These are phyloP conservation scores for Microplitis demolitor DNA, from an alignment of 1,140 invertebrate species.

Conservation along the genomic window DNA sequence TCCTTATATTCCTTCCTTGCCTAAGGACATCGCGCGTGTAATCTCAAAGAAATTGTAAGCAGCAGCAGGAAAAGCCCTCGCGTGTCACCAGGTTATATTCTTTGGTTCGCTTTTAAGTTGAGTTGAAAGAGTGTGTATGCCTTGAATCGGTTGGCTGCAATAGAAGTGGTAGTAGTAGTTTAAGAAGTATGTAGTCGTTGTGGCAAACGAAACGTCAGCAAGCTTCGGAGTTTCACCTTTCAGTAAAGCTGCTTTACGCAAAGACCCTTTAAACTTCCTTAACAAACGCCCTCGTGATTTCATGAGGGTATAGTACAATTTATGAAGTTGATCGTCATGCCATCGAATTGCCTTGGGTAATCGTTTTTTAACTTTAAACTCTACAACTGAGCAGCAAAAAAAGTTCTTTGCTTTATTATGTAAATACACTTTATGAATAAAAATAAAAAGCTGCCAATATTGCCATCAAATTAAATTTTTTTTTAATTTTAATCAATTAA, in stretches of 20 bases:
- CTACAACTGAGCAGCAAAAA: too few species aligned
- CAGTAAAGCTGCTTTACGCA: slow-evolving; percentile 16
- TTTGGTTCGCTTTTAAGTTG: not conserved
- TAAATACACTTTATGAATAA: too few species aligned
- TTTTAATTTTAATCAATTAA: too few species aligned
- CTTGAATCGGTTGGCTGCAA: not conserved
- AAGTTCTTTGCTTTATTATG: too few species aligned
- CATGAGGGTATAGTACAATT: slow-evolving; percentile 10
- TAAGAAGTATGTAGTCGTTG: too few species aligned
- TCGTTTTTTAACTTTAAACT: not conserved
- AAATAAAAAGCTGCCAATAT: too few species aligned
- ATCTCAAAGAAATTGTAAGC: slow-evolving; percentile 15
- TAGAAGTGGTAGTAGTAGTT: too few species aligned
- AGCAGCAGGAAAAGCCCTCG: not conserved
- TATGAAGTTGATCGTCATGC: slow-evolving; percentile 6
- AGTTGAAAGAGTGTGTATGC: not conserved
- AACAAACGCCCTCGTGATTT: slow-evolving; percentile 9
- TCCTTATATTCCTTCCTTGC: not conserved
- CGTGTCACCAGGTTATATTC: not conserved
- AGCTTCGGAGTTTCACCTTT: slow-evolving; percentile 11
- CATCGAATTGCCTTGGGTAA: not conserved
- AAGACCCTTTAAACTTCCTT: slow-evolving; percentile 15
- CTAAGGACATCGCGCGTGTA: not conserved
- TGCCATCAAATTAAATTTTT: too few species aligned
- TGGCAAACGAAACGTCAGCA: not conserved